Evolutionary conservation across 2,113 vertebrate genomes (phyloP), one percentile per base, ranked within the genome.

Genomic region (Oryzias melastigma): DNA sequence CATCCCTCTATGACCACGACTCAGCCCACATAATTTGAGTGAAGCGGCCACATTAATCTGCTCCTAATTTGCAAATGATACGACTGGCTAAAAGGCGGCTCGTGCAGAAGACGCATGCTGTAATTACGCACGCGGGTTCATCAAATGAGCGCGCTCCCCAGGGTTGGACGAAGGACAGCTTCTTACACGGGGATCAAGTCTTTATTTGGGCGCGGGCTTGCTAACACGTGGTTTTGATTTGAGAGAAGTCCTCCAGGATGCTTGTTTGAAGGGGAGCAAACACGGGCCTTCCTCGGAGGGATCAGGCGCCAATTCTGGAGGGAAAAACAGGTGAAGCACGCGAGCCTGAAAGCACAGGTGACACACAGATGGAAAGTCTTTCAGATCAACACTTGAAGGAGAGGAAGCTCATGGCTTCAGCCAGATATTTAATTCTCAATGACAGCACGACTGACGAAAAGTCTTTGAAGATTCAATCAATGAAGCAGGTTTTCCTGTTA

Each of bases 221-320:
- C 29, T 35, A 5, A 77, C 84, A 84, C 71, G 70, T 74, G 79
- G 63, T 75, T 87, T 59, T 61, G 46, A 79, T 84, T 82, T 67
- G 52, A 52, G 51, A 8, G 35, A 61, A 83, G 62, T 82, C 62
- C 76, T 82, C 12, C 54, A 49, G 50, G 71, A 86, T 52, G 70
- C 20, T 58, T 15, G 70, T 82, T 79, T 41, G 22, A 65, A 73
- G 50, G 29, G 72, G 46, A 62, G 63, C 66, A 66, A 71, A 76
- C 81, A 71, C 35, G 35, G 35, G 35, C 35, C 35, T 35, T 35
- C 35, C 35, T 3, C 35, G 45, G 45, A 13, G 54, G 52, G 29
- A 53, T 65, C 69, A 66, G 60, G 64, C 62, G 16, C 43, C 22
- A 43, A 45, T 46, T 15, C 24, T 14, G 5, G n/a, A 42, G 13